Evolutionary conservation across 2,113 vertebrate genomes (phyloP), one percentile per base, ranked within the genome.

Genomic region (Brachionichthys hirsutus): DNA sequence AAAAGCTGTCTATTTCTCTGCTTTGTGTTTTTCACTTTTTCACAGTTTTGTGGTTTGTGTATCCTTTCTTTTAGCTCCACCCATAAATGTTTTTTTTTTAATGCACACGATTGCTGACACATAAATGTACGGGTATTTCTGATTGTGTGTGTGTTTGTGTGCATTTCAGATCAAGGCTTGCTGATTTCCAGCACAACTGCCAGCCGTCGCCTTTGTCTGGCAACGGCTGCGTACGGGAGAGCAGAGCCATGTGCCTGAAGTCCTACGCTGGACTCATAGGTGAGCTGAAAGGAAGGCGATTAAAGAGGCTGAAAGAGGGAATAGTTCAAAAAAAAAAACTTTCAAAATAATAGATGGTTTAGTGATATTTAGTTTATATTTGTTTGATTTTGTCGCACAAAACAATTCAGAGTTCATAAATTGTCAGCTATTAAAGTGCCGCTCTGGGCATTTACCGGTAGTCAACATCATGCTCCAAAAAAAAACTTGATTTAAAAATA

Each of bases 201-300:
- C 90, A 94, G 70, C 90, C 93, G 0, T 92, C 88, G 1, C 38
- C 67, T 0, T 72, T 85, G 70, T 86, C 89, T 2, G 82, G 81
- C 0, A 94, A 90, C 0, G 90, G 93, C 70, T 98, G 97, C 85
- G 77, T 81, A 68, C 70, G 64, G 19, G 94, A 93, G 17, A 95
- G 93, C 81, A 88, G 92, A 2, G 89, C 92, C 0, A 82, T 92
- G 75, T 99, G 97, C 51, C 90, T 96, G 55, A 90, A 93, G 88
- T 94, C 96, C 2, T 99, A 96, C 18, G 92, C 94, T 0, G 94
- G 96, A 78, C 94, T 98, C 73, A 93, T 98, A 73, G 96, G 97
- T 97, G 89, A 90, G 89, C 41, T 6, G 22, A 47, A 73, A 66
- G 42, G 41, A 73, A 43, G 59, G 2, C 49, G 54, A 70, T 48